Percentiles rank a stretch among this genome's conserved stretches.
Evolutionary conservation across 2,797 vertebrate genomes (phyloP).

Genomic region (Antrozous pallidus): DNA sequence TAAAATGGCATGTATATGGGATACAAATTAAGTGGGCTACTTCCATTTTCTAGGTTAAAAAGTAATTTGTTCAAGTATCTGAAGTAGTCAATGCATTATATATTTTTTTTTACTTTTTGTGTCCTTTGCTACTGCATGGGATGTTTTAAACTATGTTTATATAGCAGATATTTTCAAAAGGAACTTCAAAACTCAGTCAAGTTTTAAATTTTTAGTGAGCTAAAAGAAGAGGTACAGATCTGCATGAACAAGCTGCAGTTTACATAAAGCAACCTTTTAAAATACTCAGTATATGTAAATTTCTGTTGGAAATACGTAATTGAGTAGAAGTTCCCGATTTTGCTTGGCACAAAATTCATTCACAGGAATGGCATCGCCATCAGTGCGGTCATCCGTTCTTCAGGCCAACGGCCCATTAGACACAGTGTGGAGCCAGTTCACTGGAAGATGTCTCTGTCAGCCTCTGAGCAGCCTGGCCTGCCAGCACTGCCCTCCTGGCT

Average conservation of each 20-base stretch:
- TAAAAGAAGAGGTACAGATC: neutral
- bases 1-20: neutral
- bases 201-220: constrained; percentile 21
- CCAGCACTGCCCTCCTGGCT: neutral
- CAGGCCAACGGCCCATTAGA: neutral
- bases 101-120: neutral
- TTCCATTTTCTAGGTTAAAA: constrained; percentile 43
- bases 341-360: neutral
- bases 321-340: constrained; percentile 18
- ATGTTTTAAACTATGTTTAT: constrained; percentile 5
- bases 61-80: neutral
- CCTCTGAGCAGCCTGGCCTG: neutral
- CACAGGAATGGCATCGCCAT: neutral
- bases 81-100: neutral
- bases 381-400: neutral
- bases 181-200: neutral
- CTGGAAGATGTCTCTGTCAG: neutral
- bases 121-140: neutral
- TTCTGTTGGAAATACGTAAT: neutral
- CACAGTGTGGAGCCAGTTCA: neutral
- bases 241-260: neutral
- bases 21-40: constrained; percentile 28
- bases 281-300: neutral
- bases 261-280: neutral
- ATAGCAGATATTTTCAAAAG: neutral